Percentiles rank a stretch among this genome's conserved stretches.
phyloP scores from a whole-genome alignment of 2,113 vertebrate species.

The Phyllostomus hastatus region DNA sequence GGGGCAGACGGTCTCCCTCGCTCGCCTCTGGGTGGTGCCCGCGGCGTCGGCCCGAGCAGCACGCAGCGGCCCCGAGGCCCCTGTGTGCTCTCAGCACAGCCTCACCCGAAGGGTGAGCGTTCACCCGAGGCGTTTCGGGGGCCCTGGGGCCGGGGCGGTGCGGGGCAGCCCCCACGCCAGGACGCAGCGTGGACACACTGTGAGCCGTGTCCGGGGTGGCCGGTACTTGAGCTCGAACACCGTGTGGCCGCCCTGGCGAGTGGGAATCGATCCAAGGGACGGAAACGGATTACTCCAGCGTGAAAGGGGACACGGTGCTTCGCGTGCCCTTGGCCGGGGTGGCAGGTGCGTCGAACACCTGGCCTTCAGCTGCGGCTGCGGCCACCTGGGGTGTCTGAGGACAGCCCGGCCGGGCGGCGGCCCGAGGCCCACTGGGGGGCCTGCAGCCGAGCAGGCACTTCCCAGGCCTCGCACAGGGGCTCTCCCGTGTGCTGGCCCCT shows the following conservation, averaged over 20 bases:
- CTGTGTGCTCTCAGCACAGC: too few species aligned
- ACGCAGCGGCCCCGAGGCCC: background rate
- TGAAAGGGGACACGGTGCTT: background rate
- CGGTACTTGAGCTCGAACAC: fast-evolving
- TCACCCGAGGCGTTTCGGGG: background rate
- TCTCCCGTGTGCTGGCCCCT: fast-evolving
- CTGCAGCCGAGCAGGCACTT: background rate
- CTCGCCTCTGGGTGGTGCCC: background rate
- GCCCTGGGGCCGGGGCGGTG: fast-evolving
- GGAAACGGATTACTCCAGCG: background rate
- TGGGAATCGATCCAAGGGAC: background rate
- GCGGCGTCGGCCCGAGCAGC: fast-evolving
- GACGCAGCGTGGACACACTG: too few species aligned
- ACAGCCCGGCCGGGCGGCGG: background rate
- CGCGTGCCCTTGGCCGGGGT: fast-evolving
- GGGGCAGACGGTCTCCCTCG: background rate
- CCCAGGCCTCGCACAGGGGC: fast-evolving
- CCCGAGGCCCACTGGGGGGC: background rate
- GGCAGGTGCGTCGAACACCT: background rate
- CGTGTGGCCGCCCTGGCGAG: fast-evolving
- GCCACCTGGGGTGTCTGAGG: background rate
- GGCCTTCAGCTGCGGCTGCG: background rate
- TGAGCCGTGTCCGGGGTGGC: background rate
- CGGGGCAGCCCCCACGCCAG: fast-evolving
- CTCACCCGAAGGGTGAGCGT: background rate